Evolutionary conservation across 2,113 vertebrate genomes (phyloP), one percentile per base, ranked within the genome.

Genomic region (Melanerpes aurifrons): DNA sequence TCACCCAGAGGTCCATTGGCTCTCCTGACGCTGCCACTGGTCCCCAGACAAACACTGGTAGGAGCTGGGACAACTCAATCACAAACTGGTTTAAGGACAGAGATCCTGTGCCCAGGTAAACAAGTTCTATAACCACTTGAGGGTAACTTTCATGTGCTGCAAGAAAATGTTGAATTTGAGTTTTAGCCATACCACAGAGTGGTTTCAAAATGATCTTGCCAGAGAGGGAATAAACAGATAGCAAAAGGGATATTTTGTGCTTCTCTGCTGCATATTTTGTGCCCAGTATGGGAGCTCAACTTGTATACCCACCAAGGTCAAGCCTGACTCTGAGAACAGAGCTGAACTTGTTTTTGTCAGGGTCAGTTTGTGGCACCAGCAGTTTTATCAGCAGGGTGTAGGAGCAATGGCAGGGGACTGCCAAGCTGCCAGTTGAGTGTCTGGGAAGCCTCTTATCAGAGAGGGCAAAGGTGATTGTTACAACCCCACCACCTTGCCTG

Each of bases 371-470:
- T 62, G 35, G 82, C 70, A 96, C 75, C 79, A 94, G 88, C 92
- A 96, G 72, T 87, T 88, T 79, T 95, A 94, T 89, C 95, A 95
- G 92, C 79, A 59, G 93, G 92, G 70, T 94, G 76, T 94, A 93
- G 63, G 62, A 86, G 82, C 77, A 92, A 75, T 2, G 4, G 54
- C 61, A 95, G 73, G 89, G n/a, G 59, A 94, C 87, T 94, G 91
- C 93, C 86, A 88, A 92, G 84, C 67, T 89, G 86, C 83, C 93
- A 96, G 76, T 15, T 90, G 69, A 90, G 32, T 72, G 81, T 92
- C 73, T 72, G 61, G 70, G 93, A 94, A 94, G 77, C 58, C 45
- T 92, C 22, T 86, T 90, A 87, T 83, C 86, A 91, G 56, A 86
- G 32, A 70, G 28, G 47, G 67, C 2, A 2, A 73, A 87, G 56